Conservation (phyloP, 2,888 invertebrate genomes). For the Trichopoda pennipes region DNA sequence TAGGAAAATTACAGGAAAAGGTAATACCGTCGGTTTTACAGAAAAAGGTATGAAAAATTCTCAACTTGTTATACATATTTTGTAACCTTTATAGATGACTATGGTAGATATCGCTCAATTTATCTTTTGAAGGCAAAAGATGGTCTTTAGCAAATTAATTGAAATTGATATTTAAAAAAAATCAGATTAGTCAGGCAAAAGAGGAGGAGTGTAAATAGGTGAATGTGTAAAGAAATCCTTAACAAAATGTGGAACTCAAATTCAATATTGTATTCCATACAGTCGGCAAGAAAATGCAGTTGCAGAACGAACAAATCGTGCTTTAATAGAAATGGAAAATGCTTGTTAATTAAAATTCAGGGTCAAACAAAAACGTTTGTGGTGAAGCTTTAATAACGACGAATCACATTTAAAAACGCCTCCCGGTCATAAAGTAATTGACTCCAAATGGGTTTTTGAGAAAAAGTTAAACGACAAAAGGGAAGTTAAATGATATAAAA, state of each 20-base stretch:
- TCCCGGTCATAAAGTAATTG: slow-evolving; percentile 8
- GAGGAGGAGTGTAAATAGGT: neutral
- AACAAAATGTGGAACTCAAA: slow-evolving; percentile 23
- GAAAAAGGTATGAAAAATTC: neutral
- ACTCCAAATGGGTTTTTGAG: slow-evolving; percentile 34
- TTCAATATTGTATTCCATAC: slow-evolving; percentile 32
- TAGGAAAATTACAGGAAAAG: slow-evolving; percentile 10
- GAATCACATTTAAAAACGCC: neutral
- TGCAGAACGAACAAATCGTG: neutral
- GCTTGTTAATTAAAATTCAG: neutral
- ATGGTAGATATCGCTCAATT: neutral
- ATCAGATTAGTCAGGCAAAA: slow-evolving; percentile 27
- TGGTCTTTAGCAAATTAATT: slow-evolving; percentile 18
- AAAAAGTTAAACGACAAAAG: slow-evolving; percentile 23
- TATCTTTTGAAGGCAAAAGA: slow-evolving; percentile 23
- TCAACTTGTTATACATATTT: slow-evolving; percentile 5
- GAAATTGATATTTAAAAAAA: slow-evolving; percentile 29
- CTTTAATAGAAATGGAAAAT: neutral
- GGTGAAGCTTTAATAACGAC: neutral
- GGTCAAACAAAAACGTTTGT: neutral
- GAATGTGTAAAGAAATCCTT: slow-evolving; percentile 11
- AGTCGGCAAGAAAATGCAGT: neutral
- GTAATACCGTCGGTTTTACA: neutral
- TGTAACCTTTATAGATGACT: neutral
- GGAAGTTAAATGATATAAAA: slow-evolving; percentile 19